Evolutionary conservation across 1,140 invertebrate genomes (phyloP).

Genomic region (Drosophila albomicans): DNA sequence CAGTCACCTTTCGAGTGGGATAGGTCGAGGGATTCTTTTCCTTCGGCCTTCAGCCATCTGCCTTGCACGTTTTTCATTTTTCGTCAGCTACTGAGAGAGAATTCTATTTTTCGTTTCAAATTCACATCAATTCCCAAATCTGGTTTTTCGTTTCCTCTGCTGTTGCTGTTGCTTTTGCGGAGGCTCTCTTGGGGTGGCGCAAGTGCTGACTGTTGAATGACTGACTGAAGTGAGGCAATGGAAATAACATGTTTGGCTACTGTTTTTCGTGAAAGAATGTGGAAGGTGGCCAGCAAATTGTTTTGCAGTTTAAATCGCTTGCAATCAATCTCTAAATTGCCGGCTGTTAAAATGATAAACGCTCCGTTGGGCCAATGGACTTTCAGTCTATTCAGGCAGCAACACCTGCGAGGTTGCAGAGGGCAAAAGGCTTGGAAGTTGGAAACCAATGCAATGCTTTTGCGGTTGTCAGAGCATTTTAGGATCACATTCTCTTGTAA

Average conservation of each 20-base stretch:
- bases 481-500: slow-evolving; percentile 5
- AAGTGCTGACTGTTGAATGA: not conserved
- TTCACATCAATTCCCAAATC: slow-evolving; percentile 64
- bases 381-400: slow-evolving; percentile 5
- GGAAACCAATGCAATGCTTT: slow-evolving; percentile 10
- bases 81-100: slow-evolving; percentile 24
- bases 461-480: slow-evolving; percentile 19
- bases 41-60: not conserved
- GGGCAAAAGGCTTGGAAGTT: not conserved
- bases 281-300: slow-evolving; percentile 30
- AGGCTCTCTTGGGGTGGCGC: not conserved
- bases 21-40: slow-evolving; percentile 2
- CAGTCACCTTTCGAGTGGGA: not conserved
- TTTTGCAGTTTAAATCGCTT: slow-evolving; percentile 46
- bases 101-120: slow-evolving; percentile 50
- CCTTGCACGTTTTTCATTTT: slow-evolving; percentile 2
- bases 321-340: slow-evolving; percentile 61
- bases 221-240: slow-evolving; percentile 10
- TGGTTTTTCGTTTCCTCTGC: slow-evolving; percentile 26
- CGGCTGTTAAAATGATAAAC: slow-evolving; percentile 55
- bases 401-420: slow-evolving; percentile 18
- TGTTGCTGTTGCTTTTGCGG: not conserved
- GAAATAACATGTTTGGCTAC: slow-evolving; percentile 27
- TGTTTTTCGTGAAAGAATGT: slow-evolving; percentile 9
- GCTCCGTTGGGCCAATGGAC: slow-evolving; percentile 30